Evolutionary conservation across 2,797 vertebrate genomes (phyloP).

Genomic region (Decapterus maruadsi): DNA sequence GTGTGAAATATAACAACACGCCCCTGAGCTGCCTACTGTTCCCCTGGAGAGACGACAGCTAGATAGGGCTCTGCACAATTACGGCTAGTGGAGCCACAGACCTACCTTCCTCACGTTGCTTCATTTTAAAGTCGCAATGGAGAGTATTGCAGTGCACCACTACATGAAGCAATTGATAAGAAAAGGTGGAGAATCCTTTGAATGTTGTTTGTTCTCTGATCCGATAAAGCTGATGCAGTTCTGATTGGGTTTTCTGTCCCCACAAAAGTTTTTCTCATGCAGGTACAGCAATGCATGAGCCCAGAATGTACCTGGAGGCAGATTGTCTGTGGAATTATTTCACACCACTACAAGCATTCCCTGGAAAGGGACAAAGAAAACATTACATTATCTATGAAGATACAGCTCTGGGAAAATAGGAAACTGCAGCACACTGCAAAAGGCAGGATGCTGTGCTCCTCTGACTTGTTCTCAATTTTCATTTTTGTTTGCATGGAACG

Average conservation of each 20-base stretch:
- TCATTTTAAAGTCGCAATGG: conserved; percentile 60
- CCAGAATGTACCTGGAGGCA: conserved; percentile 47
- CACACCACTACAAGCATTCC: conserved; percentile 52
- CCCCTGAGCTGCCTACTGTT: conserved; percentile 78
- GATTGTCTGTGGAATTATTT: conserved; percentile 71
- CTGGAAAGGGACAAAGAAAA: conserved; percentile 63
- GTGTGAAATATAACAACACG: conserved; percentile 85
- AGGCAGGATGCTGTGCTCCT: conserved; percentile 30
- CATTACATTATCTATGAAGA: conserved; percentile 64
- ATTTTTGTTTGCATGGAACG: conserved; percentile 55
- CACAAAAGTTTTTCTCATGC: conserved; percentile 30
- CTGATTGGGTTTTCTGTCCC: conserved; percentile 35
- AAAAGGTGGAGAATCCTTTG: conserved; percentile 28
- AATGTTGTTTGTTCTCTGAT: conserved; percentile 50
- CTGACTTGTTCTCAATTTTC: conserved; percentile 39
- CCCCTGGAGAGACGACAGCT: conserved; percentile 73
- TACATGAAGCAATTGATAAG: conserved; percentile 36
- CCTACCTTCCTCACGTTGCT: conserved; percentile 61
- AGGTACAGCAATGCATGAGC: conserved; percentile 39
- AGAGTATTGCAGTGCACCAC: conserved; percentile 34
- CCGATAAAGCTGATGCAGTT: conserved; percentile 36
- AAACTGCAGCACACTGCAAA: conserved; percentile 48
- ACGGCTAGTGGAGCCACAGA: conserved; percentile 60
- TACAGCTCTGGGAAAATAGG: conserved; percentile 49
- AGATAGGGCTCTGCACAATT: conserved; percentile 77